Base-by-base conservation (phyloP, 2,113 vertebrate genomes). In the Silurus asotus region DNA sequence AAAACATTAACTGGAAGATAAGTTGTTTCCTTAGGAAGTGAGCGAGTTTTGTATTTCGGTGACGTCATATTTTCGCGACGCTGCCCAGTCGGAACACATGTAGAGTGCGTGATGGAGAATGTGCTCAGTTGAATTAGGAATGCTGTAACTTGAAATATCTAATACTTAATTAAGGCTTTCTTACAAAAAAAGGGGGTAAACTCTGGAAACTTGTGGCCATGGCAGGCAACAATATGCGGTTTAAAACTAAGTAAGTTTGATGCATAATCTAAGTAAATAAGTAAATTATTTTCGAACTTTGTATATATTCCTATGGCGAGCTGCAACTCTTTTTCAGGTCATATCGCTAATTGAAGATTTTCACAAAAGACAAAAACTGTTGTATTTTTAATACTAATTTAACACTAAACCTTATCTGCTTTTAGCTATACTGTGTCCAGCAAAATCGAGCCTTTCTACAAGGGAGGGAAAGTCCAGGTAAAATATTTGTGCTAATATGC, bases 401-500 rank as follows among this genome's bases (percentile, higher is more conserved):
- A 55, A 70, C 51, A 17, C 8, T 82, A 51, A 25, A 0, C 13
- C 14, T 9, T 62, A 0, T 85, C 23, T 86, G 45, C 37, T 86
- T 90, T 0, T 85, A 99, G 98, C 91, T 99, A 97, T 78, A 93
- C 92, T 0, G 92, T 94, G 23, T 94, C 93, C 49, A 95, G 94
- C 89, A 98, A 92, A 76, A 96, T 99, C 1, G 97, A 99, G 25
- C 97, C 98, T 3, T 99, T 99, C 93, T 99, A 99, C 93, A 98
- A 96, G 88, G 98, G 98, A 56, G 98, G 98, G 0, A 97, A 97
- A 91, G 95, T 97, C 2, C 98, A 99, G 96, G 98, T 99, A 94
- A 75, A 37, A 49, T 11, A 55, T 58, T 2, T 72, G 51, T 20
- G 72, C 8, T 20, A 56, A 20, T 28, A 14, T 64, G 8, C 6